Conservation (phyloP, 2,888 invertebrate species). For the Dynastes hyllus region DNA sequence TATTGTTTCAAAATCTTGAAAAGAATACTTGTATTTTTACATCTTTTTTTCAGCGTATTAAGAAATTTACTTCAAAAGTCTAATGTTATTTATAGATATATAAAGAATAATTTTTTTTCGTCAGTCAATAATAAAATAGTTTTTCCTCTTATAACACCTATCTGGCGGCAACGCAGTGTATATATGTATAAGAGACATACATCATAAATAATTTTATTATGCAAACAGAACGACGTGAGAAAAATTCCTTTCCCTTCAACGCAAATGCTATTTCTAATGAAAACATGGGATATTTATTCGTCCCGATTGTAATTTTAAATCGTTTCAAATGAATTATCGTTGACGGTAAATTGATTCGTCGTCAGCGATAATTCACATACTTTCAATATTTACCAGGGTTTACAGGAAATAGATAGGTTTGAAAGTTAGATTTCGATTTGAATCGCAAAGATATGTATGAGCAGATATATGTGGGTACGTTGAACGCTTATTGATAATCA, state of each 20-base stretch:
- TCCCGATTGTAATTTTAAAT: neutral
- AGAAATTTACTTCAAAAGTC: no score
- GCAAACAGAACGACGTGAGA: neutral
- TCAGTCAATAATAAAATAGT: no score
- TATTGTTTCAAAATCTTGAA: no score
- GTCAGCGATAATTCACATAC: neutral
- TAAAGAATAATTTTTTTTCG: no score
- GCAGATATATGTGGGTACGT: no score
- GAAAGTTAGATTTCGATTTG: neutral
- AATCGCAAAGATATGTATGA: neutral
- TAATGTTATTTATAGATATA: no score
- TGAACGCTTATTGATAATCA: no score
- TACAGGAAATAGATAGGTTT: neutral
- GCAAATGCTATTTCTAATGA: neutral
- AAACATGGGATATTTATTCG: neutral
- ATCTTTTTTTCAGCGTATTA: no score
- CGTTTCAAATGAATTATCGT: neutral
- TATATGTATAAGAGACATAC: no score
- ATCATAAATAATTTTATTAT: neutral
- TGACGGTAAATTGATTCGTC: neutral
- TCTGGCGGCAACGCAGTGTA: no score
- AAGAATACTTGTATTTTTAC: no score
- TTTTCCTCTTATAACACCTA: no score
- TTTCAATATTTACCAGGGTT: neutral
- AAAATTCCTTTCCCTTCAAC: neutral